Evolutionary conservation across 2,797 vertebrate species (phyloP), one percentile per base, ranked within the genome.

Genomic region (Myripristis murdjan): DNA sequence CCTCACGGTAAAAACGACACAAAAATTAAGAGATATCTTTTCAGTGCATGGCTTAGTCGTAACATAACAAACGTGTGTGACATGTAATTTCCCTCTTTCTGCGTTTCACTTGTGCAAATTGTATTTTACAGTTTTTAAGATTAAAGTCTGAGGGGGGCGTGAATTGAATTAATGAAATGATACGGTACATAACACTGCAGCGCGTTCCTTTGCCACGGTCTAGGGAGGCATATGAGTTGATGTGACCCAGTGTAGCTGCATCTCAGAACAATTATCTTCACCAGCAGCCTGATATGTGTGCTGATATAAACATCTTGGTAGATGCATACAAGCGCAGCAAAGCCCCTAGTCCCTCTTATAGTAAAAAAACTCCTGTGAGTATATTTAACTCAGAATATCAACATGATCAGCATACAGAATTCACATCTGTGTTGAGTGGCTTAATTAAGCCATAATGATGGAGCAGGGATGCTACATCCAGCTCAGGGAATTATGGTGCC

Each of bases 401-500:
- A 73, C 65, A 66, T 75, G 72, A 87, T 86, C 83, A 79, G 82
- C 62, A 72, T 69, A 79, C 59, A 78, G 46, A 84, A 79, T 70
- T 73, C 69, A 69, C 78, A 77, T 80, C 73, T 77, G 76, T 63
- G 75, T 79, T 75, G 65, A 86, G 83, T 71, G 79, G 79, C 71
- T 92, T 92, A 88, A 93, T 94, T 85, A 91, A 81, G 70, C 64
- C 66, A 54, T 82, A 87, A 89, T 84, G 82, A 88, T 74, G 60
- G 80, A 63, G 64, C 67, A 28, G n/a, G 52, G 51, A 69, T 62
- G 58, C 68, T 70, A 58, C 77, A 79, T 64, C 68, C 51, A 79
- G 82, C 79, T 78, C 62, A 65, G 84, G 72, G 87, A 78, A 61
- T 70, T 70, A 46, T 82, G 82, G 26, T 64, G 65, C 73, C 77